Conservation (phyloP, 2,888 invertebrate species). For the Drosophila melanosoma region DNA sequence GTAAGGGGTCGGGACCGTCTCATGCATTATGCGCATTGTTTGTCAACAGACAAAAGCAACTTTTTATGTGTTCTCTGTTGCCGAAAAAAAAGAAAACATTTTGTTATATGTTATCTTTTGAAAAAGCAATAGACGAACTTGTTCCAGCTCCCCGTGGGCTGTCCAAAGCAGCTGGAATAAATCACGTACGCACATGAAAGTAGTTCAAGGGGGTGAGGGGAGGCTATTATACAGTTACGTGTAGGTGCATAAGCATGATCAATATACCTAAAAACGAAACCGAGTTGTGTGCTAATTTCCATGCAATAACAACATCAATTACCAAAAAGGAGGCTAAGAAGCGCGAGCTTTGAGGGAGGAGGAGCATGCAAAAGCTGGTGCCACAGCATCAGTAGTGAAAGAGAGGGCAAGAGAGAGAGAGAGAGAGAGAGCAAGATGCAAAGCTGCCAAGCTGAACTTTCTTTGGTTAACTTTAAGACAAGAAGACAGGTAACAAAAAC, state of each 20-base stretch:
- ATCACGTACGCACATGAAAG: constrained; percentile 52
- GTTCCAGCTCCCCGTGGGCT: constrained; percentile 6
- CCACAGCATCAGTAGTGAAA: neutral
- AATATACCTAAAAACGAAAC: constrained; percentile 42
- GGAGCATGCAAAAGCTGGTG: constrained; percentile 1
- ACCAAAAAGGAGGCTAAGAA: constrained; percentile 12
- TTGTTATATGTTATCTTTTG: constrained; percentile 45
- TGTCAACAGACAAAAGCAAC: constrained; percentile 78
- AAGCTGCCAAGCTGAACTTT: constrained; percentile 25
- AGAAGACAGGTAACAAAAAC: constrained; percentile 22
- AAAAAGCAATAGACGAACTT: constrained; percentile 46
- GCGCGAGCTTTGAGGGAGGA: neutral
- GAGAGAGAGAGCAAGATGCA: neutral
- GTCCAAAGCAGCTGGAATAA: constrained; percentile 34
- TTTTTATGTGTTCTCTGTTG: constrained; percentile 57
- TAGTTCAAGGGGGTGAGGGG: neutral
- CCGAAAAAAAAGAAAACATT: constrained; percentile 37
- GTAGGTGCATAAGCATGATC: constrained; percentile 69
- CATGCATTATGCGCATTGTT: constrained; percentile 80
- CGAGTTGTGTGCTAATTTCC: constrained; percentile 26
- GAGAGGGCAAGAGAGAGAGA: neutral
- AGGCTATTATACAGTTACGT: constrained; percentile 22
- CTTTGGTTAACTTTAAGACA: constrained; percentile 15
- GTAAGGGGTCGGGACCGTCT: constrained; percentile 29
- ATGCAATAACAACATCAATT: constrained; percentile 58